A percentile compares a stretch with the other conserved stretches of the same genome.
phyloP scores from a whole-genome alignment of 2,888 invertebrate species.

The Chaetoderma sp. region DNA sequence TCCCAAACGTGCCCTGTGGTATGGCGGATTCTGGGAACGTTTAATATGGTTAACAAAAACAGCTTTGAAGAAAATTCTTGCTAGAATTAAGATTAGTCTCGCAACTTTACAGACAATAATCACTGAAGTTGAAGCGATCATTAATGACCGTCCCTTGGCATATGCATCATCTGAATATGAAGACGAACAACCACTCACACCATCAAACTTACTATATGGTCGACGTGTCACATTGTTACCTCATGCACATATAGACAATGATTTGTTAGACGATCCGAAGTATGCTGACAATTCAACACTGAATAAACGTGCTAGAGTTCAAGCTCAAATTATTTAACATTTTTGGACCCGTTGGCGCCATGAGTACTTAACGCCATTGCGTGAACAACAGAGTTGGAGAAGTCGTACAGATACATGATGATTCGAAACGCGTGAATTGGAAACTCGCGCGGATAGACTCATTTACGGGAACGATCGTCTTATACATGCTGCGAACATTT shows the following conservation, averaged over 20 bases:
- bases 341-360: conserved; percentile 24
- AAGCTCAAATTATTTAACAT: conserved; percentile 9
- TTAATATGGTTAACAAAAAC: conserved; percentile 28
- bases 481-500: conserved; percentile 16
- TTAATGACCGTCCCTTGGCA: conserved; percentile 36
- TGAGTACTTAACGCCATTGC: conserved; percentile 4
- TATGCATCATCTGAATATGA: conserved; percentile 17
- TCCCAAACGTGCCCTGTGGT: conserved; percentile 33
- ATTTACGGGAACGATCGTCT: conserved; percentile 19
- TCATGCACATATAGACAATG: neutral
- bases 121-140: conserved; percentile 31
- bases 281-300: neutral
- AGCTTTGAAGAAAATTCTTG: conserved; percentile 23
- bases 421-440: neutral
- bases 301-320: neutral
- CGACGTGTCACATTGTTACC: conserved; percentile 20
- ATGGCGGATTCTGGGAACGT: conserved; percentile 37
- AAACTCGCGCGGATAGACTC: neutral
- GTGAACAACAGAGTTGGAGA: conserved; percentile 2
- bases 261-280: neutral
- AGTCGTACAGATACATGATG: neutral
- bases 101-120: conserved; percentile 28
- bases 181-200: conserved; percentile 27
- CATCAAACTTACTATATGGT: conserved; percentile 28
- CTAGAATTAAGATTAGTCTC: conserved; percentile 11